Conservation (phyloP, 2,888 invertebrate genomes). For the Sipha maydis region DNA sequence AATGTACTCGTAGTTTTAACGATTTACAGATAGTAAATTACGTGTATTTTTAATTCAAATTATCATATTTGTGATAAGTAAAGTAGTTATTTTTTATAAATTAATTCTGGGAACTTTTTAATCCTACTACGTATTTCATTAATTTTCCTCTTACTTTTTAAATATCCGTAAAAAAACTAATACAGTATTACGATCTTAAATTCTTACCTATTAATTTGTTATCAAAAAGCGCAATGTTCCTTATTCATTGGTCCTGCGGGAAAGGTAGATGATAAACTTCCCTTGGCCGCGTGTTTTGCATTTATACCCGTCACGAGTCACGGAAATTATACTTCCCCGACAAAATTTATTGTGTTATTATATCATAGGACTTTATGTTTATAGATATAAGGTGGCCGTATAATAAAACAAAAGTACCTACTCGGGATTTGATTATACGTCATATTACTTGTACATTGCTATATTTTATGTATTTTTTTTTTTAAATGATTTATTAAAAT, state of each 20-base stretch:
- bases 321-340: constrained; percentile 36
- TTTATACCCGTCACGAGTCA: constrained; percentile 47
- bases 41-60: too few relatives aligned
- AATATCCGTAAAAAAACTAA: not conserved
- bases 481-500: too few relatives aligned
- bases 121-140: not conserved
- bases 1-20: too few relatives aligned
- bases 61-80: too few relatives aligned
- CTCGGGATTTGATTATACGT: constrained; percentile 8
- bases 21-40: too few relatives aligned
- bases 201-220: constrained; percentile 5
- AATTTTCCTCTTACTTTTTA: not conserved
- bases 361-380: not conserved
- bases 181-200: not conserved
- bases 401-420: constrained; percentile 35
- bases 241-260: constrained; percentile 59
- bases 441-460: not conserved
- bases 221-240: constrained; percentile 20
- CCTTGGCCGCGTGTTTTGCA: constrained; percentile 36
- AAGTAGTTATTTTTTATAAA: too few relatives aligned
- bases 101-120: too few relatives aligned
- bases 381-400: not conserved
- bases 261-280: constrained; percentile 38
- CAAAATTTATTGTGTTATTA: constrained; percentile 27
- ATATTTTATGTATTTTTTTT: too few relatives aligned